Base-by-base conservation (phyloP, 2,888 invertebrate genomes). In the Epiblema foenella region DNA sequence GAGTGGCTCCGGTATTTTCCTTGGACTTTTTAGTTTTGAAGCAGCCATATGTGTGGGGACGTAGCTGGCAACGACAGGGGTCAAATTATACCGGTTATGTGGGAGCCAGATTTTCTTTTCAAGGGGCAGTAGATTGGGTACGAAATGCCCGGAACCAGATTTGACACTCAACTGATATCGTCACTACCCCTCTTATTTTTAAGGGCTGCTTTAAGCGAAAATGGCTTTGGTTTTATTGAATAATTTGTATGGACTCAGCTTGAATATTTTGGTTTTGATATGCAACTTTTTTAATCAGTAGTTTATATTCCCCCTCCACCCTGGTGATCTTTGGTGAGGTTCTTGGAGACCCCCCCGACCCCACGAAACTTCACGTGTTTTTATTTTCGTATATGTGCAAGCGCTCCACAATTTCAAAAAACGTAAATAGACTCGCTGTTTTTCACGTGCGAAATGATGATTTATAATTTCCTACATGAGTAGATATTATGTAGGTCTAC, bases 161-260 rank as follows among this genome's bases (percentile, higher is more conserved):
- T 89, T 88, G 88, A 89, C 88, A 88, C 85, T 85, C 83, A 78
- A 81, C 82, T 85, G 85, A 85, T 85, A 86, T 86, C 81, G 85
- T 85, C 85, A 85, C 83, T 85, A 84, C 83, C 85, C 79, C 82
- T 83, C 77, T 84, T 82, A 68, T 70, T 67, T 73, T 70, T 63
- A 80, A 73, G 78, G 69, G 82, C 67, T 79, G n/a, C 37, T 8
- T 68, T 70, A 72, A 78, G 59, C 84, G 81, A 77, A 85, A 57
- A 46, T 37, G 68, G 77, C 80, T 83, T 82, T 76, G 29, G 49
- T 66, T 66, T 66, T 70, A n/a, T 73, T 60, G 56, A 18, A 54
- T 24, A 42, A 56, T 60, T 70, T 60, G 69, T 33, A 46, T 59
- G 42, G 58, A 54, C 11, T 10, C 0, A 24, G 10, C 33, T 63